These are phyloP conservation scores for Dicrurus megarhynchus DNA, from an alignment of 2,113 vertebrate species.

Conservation along the genomic window DNA sequence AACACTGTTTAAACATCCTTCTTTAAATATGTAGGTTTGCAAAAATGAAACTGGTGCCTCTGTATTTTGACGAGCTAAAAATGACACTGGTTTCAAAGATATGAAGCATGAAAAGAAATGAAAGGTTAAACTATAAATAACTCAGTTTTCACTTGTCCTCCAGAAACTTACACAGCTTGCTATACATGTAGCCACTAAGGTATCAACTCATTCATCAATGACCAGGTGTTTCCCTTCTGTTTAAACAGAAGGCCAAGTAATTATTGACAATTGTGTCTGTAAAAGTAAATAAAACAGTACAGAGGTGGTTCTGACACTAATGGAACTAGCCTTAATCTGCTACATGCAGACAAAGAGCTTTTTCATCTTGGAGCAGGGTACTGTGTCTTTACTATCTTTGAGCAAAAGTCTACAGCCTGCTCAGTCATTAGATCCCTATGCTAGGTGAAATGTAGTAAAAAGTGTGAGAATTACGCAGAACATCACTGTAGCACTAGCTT, in stretches of 20 bases:
- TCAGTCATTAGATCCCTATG: background rate
- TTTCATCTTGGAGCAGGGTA: background rate
- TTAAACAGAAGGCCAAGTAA: background rate
- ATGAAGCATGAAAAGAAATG: slow-evolving; percentile 1
- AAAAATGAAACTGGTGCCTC: background rate
- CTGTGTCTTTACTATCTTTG: background rate
- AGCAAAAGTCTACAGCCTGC: background rate
- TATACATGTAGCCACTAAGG: background rate
- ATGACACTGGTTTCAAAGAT: slow-evolving; percentile 10
- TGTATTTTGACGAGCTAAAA: slow-evolving; percentile 33
- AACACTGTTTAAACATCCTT: background rate
- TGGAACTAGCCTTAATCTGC: background rate
- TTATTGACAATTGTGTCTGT: background rate
- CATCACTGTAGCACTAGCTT: background rate
- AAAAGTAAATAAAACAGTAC: background rate
- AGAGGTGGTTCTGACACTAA: background rate
- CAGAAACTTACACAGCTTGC: background rate
- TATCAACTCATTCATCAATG: background rate
- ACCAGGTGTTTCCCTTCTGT: background rate
- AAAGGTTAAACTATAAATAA: background rate
- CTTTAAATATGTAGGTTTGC: background rate
- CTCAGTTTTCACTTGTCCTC: background rate
- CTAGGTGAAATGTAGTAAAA: background rate
- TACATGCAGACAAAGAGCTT: background rate
- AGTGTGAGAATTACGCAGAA: background rate